Evolutionary conservation across 2,797 vertebrate genomes (phyloP).

Genomic region (Scomberomorus guttatus): DNA sequence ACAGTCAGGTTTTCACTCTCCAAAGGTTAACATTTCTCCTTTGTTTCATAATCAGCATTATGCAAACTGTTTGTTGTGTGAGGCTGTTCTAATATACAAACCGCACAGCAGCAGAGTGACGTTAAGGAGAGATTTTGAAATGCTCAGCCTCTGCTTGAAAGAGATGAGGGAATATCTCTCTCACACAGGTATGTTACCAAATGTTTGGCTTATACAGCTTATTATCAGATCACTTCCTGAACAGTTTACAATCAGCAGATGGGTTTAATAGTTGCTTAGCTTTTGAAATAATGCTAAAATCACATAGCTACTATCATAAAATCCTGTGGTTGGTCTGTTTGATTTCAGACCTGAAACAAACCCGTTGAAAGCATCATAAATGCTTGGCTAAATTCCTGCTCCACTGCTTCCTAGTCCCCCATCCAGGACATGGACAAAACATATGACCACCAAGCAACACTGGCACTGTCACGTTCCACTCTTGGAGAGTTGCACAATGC

Average conservation of each 20-base stretch:
- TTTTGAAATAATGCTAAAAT: too few species aligned
- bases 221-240: too few species aligned
- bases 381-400: constrained; percentile 31
- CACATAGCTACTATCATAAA: too few species aligned
- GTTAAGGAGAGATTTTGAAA: background rate
- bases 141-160: constrained; percentile 3
- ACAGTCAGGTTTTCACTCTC: constrained; percentile 37
- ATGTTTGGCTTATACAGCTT: too few species aligned
- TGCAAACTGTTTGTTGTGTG: constrained; percentile 34
- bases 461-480: constrained; percentile 23
- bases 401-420: constrained; percentile 23
- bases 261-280: too few species aligned
- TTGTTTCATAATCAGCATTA: constrained; percentile 57
- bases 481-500: constrained; percentile 38
- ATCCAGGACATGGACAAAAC: constrained; percentile 30
- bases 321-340: too few species aligned
- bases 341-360: too few species aligned
- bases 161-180: too few species aligned
- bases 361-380: background rate
- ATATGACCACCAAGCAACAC: constrained; percentile 31
- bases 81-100: constrained; percentile 23
- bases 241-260: too few species aligned
- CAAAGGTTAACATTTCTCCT: constrained; percentile 54
- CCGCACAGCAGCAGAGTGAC: background rate
- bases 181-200: too few species aligned